These are phyloP conservation scores for Willowsia nigromaculata DNA, from an alignment of 2,888 invertebrate genomes.

Conservation along the genomic window DNA sequence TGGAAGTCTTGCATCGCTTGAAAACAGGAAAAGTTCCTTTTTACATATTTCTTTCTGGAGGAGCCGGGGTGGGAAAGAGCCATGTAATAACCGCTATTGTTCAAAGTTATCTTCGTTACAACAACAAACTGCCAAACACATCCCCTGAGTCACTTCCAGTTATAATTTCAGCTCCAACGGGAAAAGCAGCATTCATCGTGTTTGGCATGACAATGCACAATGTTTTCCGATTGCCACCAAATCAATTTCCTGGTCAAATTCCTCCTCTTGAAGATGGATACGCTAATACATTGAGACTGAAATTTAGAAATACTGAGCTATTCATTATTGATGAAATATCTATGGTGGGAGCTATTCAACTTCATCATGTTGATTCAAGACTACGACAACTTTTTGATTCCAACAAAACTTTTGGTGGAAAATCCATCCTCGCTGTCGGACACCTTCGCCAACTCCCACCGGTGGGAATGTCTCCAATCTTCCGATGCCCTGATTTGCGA, in stretches of 20 bases:
- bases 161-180: conserved; percentile 75
- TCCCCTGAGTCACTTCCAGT: neutral
- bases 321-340: conserved; percentile 64
- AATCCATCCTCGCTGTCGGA: conserved; percentile 66
- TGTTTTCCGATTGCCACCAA: conserved; percentile 71
- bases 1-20: conserved; percentile 67
- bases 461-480: conserved; percentile 59
- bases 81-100: conserved; percentile 77
- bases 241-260: neutral
- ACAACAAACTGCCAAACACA: neutral
- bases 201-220: conserved; percentile 78
- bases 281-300: neutral
- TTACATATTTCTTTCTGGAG: conserved; percentile 77
- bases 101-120: conserved; percentile 43
- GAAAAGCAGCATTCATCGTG: conserved; percentile 79
- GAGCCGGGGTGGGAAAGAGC: conserved; percentile 79
- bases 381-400: conserved; percentile 11
- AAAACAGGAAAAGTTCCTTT: conserved; percentile 75
- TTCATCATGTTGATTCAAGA: conserved; percentile 15
- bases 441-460: conserved; percentile 76
- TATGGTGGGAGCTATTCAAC: conserved; percentile 8
- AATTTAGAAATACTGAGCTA: neutral
- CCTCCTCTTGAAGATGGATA: neutral
- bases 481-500: neutral
- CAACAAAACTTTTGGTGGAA: conserved; percentile 36